Percentiles rank a stretch among this genome's conserved stretches.
Evolutionary conservation across 2,888 invertebrate species (phyloP).

Genomic region (Ichneumoninae sp.): DNA sequence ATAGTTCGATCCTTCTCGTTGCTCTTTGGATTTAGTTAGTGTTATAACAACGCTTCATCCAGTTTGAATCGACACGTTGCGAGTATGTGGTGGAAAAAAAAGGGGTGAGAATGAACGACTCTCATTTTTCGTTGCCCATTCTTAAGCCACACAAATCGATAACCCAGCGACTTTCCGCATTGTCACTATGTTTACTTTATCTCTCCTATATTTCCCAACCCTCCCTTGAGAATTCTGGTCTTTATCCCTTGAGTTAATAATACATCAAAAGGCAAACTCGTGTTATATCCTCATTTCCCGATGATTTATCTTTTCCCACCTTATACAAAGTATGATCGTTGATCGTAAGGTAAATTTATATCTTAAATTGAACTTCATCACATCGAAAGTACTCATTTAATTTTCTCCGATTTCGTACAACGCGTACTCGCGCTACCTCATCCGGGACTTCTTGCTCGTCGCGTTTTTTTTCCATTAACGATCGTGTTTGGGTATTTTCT

Average conservation of each 20-base stretch:
- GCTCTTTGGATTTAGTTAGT: neutral
- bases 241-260: constrained; percentile 37
- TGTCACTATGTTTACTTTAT: constrained; percentile 37
- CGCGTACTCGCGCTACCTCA: constrained; percentile 35
- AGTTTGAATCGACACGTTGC: constrained; percentile 8
- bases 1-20: constrained; percentile 15
- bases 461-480: constrained; percentile 47
- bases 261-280: constrained; percentile 40
- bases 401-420: constrained; percentile 49
- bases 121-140: neutral
- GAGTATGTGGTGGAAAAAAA: neutral
- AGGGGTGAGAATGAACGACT: constrained; percentile 18
- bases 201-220: neutral
- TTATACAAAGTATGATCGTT: neutral
- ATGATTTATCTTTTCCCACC: neutral
- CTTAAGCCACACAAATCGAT: constrained; percentile 50
- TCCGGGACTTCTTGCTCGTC: constrained; percentile 51
- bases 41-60: constrained; percentile 19
- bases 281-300: constrained; percentile 33
- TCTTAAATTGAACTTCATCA: constrained; percentile 27
- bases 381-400: constrained; percentile 39
- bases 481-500: constrained; percentile 13
- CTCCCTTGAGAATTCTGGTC: neutral
- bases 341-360: constrained; percentile 11
- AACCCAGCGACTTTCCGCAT: constrained; percentile 41